These are phyloP conservation scores for Synodontis membranacea DNA, from an alignment of 2,113 vertebrate genomes.

Conservation along the genomic window DNA sequence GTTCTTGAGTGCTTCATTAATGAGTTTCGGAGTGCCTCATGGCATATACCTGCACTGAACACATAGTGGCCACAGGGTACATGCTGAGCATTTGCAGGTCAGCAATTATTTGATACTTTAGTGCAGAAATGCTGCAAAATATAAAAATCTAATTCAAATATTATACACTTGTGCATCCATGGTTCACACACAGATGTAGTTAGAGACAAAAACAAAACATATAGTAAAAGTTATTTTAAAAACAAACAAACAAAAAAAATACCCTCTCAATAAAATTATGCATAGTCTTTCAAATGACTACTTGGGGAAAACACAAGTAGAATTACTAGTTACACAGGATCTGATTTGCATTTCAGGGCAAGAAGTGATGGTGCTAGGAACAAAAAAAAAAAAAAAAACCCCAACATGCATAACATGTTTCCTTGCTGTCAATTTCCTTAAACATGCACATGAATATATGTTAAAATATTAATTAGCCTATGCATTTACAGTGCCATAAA, in stretches of 20 bases:
- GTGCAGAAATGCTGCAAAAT: neutral
- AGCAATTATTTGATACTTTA: neutral
- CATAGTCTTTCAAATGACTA: neutral
- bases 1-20: conserved; percentile 61
- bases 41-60: conserved; percentile 35
- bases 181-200: no score
- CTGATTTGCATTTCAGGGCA: neutral
- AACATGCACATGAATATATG: neutral
- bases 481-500: neutral
- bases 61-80: neutral
- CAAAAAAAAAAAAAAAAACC: neutral
- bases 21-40: conserved; percentile 58
- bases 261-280: neutral
- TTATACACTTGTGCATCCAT: no score
- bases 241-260: no score
- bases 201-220: neutral
- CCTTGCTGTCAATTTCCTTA: neutral
- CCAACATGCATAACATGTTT: neutral
- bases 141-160: neutral
- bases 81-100: neutral
- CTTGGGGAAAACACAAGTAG: neutral
- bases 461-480: neutral
- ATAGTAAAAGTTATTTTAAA: neutral
- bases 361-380: neutral
- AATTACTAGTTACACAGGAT: neutral